These are phyloP conservation scores for Podarcis siculus DNA, from an alignment of 2,797 vertebrate genomes.

Conservation along the genomic window DNA sequence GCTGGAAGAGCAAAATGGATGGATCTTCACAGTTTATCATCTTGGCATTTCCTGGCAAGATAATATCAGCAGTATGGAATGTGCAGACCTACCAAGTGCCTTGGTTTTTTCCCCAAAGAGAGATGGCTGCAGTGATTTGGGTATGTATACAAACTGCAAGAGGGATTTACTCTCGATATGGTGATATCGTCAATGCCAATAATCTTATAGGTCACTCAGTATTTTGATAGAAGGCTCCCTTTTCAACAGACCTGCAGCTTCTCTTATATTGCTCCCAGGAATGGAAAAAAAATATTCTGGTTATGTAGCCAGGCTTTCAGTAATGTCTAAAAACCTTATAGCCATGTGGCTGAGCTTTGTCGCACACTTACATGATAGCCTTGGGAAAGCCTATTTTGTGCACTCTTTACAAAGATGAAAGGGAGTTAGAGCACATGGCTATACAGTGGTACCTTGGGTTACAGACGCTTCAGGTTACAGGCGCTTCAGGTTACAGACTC, in stretches of 20 bases:
- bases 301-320: not conserved
- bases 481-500: too few species aligned
- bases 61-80: not conserved
- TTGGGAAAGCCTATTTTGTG: not conserved
- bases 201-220: not conserved
- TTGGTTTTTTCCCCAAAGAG: not conserved
- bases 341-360: not conserved
- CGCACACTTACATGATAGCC: not conserved
- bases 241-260: not conserved
- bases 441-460: too few species aligned
- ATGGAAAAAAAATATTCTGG: not conserved
- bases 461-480: too few species aligned
- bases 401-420: not conserved
- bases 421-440: not conserved
- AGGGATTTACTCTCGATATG: not conserved
- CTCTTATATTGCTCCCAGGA: not conserved
- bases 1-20: not conserved
- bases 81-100: not conserved
- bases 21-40: not conserved
- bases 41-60: not conserved
- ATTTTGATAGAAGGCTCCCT: not conserved
- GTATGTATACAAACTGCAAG: too few species aligned
- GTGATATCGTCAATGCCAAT: not conserved
- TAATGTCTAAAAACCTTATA: not conserved
- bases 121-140: too few species aligned